These are phyloP conservation scores for Pseudorhombus dupliciocellatus DNA, from an alignment of 2,113 vertebrate genomes.

Conservation along the genomic window DNA sequence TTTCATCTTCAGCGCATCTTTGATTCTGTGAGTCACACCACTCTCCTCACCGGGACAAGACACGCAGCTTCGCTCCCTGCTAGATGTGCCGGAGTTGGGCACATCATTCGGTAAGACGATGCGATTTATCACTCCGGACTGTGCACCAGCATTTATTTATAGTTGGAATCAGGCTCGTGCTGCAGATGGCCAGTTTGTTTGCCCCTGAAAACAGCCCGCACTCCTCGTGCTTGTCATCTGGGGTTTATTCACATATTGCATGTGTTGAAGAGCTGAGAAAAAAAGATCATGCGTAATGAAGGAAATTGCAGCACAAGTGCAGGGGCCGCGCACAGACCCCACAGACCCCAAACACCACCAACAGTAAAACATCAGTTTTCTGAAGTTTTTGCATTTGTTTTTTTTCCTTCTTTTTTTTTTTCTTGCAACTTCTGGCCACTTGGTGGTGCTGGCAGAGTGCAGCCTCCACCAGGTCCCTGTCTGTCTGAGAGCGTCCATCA, in stretches of 20 bases:
- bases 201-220: neutral
- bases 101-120: slow-evolving; percentile 77
- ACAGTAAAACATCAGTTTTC: slow-evolving; percentile 53
- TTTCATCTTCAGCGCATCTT: slow-evolving; percentile 51
- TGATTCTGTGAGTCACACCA: neutral
- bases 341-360: neutral
- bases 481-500: neutral
- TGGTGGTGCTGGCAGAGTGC: slow-evolving; percentile 81
- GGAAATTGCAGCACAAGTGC: neutral
- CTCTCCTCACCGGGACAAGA: slow-evolving; percentile 63
- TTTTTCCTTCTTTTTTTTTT: neutral
- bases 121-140: neutral
- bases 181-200: neutral
- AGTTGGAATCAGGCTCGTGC: neutral
- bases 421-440: slow-evolving; percentile 55
- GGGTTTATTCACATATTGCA: neutral
- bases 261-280: neutral
- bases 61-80: slow-evolving; percentile 60
- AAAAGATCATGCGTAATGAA: neutral
- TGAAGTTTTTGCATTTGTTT: slow-evolving; percentile 46
- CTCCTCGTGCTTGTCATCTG: neutral
- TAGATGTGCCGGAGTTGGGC: slow-evolving; percentile 78
- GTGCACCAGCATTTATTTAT: neutral
- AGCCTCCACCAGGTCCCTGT: slow-evolving; percentile 11
- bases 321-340: neutral